Conservation (phyloP, 2,797 vertebrate genomes). For the Premnoplex brunnescens region DNA sequence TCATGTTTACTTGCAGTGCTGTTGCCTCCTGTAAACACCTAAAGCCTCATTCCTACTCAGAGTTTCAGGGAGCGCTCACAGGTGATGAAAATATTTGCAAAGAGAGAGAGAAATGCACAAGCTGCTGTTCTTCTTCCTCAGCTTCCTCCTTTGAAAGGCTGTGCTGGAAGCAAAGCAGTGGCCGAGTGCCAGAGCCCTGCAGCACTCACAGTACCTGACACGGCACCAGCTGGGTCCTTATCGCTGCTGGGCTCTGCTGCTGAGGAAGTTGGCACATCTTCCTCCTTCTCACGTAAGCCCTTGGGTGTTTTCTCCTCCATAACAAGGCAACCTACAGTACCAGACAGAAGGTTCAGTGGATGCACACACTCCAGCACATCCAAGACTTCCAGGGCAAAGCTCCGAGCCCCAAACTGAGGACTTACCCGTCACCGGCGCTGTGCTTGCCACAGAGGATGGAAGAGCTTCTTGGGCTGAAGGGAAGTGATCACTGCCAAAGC, state of each 20-base stretch:
- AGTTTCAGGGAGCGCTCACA: background rate
- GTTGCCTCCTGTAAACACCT: background rate
- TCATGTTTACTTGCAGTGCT: background rate
- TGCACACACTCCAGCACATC: accelerated
- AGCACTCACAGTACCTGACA: background rate
- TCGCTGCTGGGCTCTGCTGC: background rate
- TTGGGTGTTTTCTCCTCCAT: background rate
- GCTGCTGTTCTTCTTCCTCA: background rate
- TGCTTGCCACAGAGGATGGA: background rate
- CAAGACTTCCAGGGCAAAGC: background rate
- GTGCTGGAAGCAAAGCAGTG: background rate
- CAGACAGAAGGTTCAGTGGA: background rate
- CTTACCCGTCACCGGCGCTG: conserved; percentile 40
- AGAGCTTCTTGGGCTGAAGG: background rate
- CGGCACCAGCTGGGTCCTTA: background rate
- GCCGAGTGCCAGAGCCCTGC: accelerated
- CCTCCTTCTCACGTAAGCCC: background rate
- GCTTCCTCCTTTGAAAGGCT: background rate
- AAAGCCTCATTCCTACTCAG: background rate
- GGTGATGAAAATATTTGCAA: background rate
- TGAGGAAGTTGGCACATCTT: background rate
- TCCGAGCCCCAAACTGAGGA: background rate
- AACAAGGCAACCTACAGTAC: background rate
- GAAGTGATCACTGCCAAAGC: conserved; percentile 46
- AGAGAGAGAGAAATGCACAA: background rate